Conservation (phyloP, 2,888 invertebrate species). For the Andrena trimmerana region DNA sequence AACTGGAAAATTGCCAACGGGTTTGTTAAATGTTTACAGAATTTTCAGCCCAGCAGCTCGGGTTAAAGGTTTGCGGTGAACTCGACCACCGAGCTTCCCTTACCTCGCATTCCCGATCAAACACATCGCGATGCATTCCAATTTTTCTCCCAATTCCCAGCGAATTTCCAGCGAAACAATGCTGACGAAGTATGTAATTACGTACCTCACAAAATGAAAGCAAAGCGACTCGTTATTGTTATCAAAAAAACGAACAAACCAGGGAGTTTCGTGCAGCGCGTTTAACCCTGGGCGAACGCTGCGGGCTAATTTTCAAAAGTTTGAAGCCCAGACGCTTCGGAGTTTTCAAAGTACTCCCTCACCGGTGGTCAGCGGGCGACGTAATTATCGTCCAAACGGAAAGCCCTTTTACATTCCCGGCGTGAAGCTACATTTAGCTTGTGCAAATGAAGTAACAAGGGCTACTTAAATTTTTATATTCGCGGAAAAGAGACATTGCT, state of each 20-base stretch:
- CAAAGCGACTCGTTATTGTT: too few species aligned
- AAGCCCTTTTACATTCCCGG: neutral
- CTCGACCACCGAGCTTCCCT: neutral
- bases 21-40: conserved; percentile 41
- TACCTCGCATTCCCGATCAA: neutral
- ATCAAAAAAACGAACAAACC: too few species aligned
- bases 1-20: conserved; percentile 41
- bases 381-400: conserved; percentile 3
- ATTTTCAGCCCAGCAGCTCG: neutral
- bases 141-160: too few species aligned
- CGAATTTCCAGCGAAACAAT: too few species aligned
- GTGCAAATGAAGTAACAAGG: conserved; percentile 17
- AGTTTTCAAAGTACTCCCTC: neutral
- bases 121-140: too few species aligned
- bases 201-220: too few species aligned
- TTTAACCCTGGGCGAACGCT: neutral
- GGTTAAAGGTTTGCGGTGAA: conserved; percentile 1
- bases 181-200: too few species aligned
- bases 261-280: too few species aligned
- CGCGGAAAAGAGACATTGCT: neutral
- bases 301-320: neutral
- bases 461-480: conserved; percentile 15
- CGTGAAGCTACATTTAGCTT: neutral
- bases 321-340: conserved; percentile 1
- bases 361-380: neutral